Conservation (phyloP, 92 coral and sea anemone species). For the Ricordea florida region DNA sequence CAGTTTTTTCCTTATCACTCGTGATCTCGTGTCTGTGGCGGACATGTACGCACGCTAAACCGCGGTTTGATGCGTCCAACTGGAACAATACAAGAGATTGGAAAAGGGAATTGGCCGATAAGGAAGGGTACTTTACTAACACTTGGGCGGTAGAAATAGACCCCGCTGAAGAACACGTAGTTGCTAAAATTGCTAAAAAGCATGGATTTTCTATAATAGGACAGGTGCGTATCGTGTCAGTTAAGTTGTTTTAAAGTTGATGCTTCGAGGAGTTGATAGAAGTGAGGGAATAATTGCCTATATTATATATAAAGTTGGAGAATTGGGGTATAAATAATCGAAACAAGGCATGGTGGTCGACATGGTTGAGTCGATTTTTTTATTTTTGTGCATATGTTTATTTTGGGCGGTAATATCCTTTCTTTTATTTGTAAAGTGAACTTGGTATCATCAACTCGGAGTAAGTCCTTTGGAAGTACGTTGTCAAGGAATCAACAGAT, state of each 20-base stretch:
- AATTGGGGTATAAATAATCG: slow-evolving; percentile 23
- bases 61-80: background rate
- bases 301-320: slow-evolving; percentile 3
- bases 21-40: slow-evolving; percentile 1
- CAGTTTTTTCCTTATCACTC: background rate
- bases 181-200: slow-evolving; percentile 75
- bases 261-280: background rate
- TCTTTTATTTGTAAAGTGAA: no score
- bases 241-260: background rate
- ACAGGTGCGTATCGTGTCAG: slow-evolving; percentile 64
- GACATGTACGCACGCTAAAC: background rate
- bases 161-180: slow-evolving; percentile 79
- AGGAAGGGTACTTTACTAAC: slow-evolving; percentile 94
- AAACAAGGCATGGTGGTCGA: slow-evolving; percentile 35
- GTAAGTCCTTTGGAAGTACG: no score
- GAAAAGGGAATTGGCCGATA: slow-evolving; percentile 83
- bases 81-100: slow-evolving; percentile 76
- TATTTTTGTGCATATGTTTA: slow-evolving; percentile 27
- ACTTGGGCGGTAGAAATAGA: slow-evolving; percentile 99
- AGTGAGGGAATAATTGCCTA: background rate
- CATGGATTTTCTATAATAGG: slow-evolving; percentile 92
- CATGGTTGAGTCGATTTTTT: slow-evolving; percentile 26
- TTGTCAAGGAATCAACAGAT: no score
- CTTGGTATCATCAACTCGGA: no score
- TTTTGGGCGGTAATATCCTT: no score